These are phyloP conservation scores for Drosophila simulans DNA, from an alignment of 1,140 invertebrate species.

Conservation along the genomic window DNA sequence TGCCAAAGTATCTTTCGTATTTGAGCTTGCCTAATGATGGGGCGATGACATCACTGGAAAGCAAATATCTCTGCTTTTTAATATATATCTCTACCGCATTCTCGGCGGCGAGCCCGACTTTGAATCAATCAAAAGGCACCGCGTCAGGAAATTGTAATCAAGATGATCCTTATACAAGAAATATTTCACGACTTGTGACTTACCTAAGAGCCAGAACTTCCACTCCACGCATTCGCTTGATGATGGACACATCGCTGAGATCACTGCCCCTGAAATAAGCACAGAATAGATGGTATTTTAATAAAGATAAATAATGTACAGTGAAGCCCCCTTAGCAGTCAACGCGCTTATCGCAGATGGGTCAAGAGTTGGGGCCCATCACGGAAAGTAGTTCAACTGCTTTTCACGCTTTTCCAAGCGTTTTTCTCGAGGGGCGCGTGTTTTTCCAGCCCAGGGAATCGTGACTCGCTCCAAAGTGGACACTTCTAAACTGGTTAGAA, in stretches of 20 bases:
- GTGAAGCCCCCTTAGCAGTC: constrained; percentile 25
- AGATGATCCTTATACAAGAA: constrained; percentile 9
- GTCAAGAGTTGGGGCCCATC: constrained; percentile 17
- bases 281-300: constrained; percentile 45
- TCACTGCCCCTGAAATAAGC: constrained; percentile 91
- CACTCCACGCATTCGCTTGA: constrained; percentile 91
- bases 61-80: constrained; percentile 29
- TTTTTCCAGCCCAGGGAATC: constrained; percentile 51
- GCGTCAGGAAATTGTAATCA: constrained; percentile 22
- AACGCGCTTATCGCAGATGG: constrained; percentile 26
- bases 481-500: constrained; percentile 69
- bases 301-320: constrained; percentile 31
- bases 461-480: constrained; percentile 58
- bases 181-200: constrained; percentile 47
- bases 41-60: constrained; percentile 57
- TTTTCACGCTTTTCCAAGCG: constrained; percentile 31
- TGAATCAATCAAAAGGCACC: constrained; percentile 21
- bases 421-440: constrained; percentile 42
- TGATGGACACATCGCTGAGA: constrained; percentile 90
- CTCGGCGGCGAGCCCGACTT: constrained; percentile 6
- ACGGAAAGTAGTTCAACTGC: constrained; percentile 33
- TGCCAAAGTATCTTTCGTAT: constrained; percentile 66
- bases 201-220: constrained; percentile 93
- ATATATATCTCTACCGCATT: constrained; percentile 8
- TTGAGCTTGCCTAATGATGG: constrained; percentile 60